Evolutionary conservation across 2,797 vertebrate genomes (phyloP).

Genomic region (Salmo trutta): DNA sequence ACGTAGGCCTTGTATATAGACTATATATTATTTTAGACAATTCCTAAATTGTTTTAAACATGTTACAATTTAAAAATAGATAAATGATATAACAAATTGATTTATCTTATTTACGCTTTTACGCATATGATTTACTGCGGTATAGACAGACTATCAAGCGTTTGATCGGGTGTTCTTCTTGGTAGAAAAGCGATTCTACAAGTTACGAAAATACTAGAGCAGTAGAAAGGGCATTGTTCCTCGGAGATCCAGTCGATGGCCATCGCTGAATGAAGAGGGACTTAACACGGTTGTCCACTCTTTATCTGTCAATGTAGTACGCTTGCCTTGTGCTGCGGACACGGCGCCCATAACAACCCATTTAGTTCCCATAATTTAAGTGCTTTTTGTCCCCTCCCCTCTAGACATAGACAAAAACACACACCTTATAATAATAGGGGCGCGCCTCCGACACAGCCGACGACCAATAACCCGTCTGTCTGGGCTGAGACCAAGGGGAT

Average conservation of each 20-base stretch:
- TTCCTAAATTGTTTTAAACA: neutral
- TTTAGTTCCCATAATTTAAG: constrained; percentile 65
- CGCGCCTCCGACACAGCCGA: constrained; percentile 67
- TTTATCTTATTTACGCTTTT: constrained; percentile 1
- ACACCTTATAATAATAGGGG: constrained; percentile 65
- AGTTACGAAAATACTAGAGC: neutral
- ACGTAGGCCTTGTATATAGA: no score
- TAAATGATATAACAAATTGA: no score
- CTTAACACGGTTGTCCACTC: constrained; percentile 65
- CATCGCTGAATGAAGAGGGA: constrained; percentile 39
- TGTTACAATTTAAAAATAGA: no score
- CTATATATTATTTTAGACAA: no score
- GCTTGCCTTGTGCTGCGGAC: constrained; percentile 54
- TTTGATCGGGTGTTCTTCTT: neutral
- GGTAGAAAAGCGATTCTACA: neutral
- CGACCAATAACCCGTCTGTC: constrained; percentile 71
- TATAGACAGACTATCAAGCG: neutral
- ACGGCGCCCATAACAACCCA: constrained; percentile 64
- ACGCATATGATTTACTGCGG: neutral
- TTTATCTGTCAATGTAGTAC: constrained; percentile 61
- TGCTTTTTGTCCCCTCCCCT: constrained; percentile 70
- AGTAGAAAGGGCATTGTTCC: constrained; percentile 28
- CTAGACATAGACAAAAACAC: constrained; percentile 81
- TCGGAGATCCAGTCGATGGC: constrained; percentile 33
- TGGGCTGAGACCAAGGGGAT: constrained; percentile 65